Conservation (phyloP, 2,888 invertebrate genomes). For the Argyresthia albistria region DNA sequence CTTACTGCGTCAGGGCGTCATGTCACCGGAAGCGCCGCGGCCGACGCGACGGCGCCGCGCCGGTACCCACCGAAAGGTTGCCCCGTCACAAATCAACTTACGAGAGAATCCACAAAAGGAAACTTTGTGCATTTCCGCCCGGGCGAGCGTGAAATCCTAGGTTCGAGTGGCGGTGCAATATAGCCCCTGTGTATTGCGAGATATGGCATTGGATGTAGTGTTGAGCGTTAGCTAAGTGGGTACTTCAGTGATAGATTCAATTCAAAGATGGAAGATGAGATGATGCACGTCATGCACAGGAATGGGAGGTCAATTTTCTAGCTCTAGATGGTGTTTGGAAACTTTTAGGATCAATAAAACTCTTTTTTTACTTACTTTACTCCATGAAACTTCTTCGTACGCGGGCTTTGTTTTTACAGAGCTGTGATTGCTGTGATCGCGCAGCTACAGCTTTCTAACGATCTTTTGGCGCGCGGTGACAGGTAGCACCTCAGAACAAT, state of each 20-base stretch:
- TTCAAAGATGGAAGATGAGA: background rate
- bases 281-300: background rate
- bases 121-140: conserved; percentile 69
- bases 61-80: conserved; percentile 67
- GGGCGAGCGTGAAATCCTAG: conserved; percentile 61
- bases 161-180: conserved; percentile 10
- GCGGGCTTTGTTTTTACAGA: no score
- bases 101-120: conserved; percentile 70
- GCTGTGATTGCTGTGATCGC: no score
- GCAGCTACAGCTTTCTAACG: no score
- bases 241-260: background rate
- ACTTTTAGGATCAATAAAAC: no score
- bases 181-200: background rate
- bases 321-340: no score
- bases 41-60: conserved; percentile 63
- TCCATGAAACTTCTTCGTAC: no score
- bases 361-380: no score
- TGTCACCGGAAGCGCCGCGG: conserved; percentile 41
- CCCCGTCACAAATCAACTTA: conserved; percentile 70
- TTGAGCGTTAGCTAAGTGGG: no score
- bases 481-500: no score
- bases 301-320: no score
- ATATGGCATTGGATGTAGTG: background rate
- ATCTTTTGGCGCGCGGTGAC: no score
- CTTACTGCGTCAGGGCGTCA: background rate